A percentile compares a stretch with the other conserved stretches of the same genome.
Evolutionary conservation across 2,797 vertebrate genomes (phyloP).

Genomic region (Telmatherina bonti): DNA sequence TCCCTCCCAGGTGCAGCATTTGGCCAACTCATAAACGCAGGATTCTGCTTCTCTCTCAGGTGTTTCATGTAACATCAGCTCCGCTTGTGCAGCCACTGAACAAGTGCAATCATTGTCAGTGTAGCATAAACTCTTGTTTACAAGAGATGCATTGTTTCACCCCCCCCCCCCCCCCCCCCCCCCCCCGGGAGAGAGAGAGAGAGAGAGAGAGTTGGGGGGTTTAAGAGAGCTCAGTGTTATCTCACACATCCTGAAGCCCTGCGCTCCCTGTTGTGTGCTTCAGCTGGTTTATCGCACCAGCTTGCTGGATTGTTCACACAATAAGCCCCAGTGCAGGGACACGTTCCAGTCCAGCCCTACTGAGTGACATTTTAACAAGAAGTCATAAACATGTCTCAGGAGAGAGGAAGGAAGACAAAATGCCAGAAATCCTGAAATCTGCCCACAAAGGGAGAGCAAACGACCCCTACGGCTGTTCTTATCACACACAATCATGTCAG

Average conservation of each 20-base stretch:
- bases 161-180: too few relatives aligned
- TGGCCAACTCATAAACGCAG: conserved; percentile 15
- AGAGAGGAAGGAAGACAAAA: conserved; percentile 58
- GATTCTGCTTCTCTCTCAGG: conserved; percentile 7
- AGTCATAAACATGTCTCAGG: conserved; percentile 70
- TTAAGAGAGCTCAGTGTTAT: conserved; percentile 44
- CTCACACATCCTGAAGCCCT: conserved; percentile 46
- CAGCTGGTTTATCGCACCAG: conserved; percentile 64
- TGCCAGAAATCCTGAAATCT: conserved; percentile 59
- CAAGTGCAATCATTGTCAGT: conserved; percentile 44
- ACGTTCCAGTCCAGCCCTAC: conserved; percentile 55
- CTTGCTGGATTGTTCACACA: conserved; percentile 62
- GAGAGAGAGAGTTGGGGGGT: conserved; percentile 26
- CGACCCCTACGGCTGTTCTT: conserved; percentile 56
- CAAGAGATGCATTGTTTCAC: conserved; percentile 57
- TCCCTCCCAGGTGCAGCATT: conserved; percentile 26
- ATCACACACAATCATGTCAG: conserved; percentile 81
- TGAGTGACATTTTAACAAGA: conserved; percentile 80
- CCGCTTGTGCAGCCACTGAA: conserved; percentile 26
- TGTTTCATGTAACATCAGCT: conserved; percentile 33
- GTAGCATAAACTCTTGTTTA: conserved; percentile 47
- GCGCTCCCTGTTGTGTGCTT: conserved; percentile 60
- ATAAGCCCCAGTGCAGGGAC: conserved; percentile 48
- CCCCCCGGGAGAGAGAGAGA: too few relatives aligned
- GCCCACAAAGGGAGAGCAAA: conserved; percentile 55